Evolutionary conservation across 2,113 vertebrate genomes (phyloP).

Genomic region (Lepisosteus osseus): DNA sequence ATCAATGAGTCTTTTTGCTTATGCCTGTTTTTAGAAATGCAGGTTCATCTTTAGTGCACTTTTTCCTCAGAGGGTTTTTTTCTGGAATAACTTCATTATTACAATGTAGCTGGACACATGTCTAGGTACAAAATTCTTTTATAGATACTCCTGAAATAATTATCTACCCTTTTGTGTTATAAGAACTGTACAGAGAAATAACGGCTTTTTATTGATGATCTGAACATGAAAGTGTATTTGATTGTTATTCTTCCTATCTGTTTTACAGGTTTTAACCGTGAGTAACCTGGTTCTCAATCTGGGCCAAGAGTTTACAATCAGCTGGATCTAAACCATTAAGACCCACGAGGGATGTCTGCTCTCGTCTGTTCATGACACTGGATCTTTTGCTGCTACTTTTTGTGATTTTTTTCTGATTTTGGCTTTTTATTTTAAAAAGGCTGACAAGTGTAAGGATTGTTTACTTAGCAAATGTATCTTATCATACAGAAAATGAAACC

Average conservation of each 20-base stretch:
- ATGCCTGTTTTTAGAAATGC: too few relatives aligned
- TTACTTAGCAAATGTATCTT: background rate
- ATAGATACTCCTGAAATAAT: too few relatives aligned
- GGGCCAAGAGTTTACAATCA: conserved; percentile 73
- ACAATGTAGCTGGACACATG: too few relatives aligned
- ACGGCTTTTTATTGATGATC: too few relatives aligned
- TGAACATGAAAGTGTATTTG: too few relatives aligned
- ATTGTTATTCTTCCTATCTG: background rate
- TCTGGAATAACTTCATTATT: too few relatives aligned
- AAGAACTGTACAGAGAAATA: too few relatives aligned
- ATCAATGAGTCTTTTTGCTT: too few relatives aligned
- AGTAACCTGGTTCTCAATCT: conserved; percentile 65
- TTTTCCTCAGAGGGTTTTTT: too few relatives aligned
- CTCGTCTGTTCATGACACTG: background rate
- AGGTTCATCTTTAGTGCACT: too few relatives aligned
- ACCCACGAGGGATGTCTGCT: background rate
- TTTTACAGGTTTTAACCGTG: conserved; percentile 68
- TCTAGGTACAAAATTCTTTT: too few relatives aligned
- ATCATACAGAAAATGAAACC: background rate
- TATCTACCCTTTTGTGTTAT: too few relatives aligned
- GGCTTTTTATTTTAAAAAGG: conserved; percentile 10
- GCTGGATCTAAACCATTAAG: conserved; percentile 58
- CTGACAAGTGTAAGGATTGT: background rate
- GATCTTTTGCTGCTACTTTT: conserved; percentile 1
- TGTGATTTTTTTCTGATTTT: conserved; percentile 5